Evolutionary conservation across 1,140 invertebrate species (phyloP).

Genomic region (Ips nitidus): DNA sequence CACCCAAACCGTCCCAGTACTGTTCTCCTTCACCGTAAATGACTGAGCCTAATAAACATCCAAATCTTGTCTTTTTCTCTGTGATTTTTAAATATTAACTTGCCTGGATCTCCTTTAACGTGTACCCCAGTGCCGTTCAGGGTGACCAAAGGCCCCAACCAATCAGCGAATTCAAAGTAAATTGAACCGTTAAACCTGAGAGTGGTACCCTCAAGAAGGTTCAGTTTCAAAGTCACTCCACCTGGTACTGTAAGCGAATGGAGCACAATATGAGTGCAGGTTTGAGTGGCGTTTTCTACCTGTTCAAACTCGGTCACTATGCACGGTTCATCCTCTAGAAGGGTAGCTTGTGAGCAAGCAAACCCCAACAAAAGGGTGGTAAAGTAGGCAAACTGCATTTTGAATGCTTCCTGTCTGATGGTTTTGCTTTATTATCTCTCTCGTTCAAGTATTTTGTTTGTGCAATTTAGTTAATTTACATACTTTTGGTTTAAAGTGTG

Average conservation of each 20-base stretch:
- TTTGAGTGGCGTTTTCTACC: conserved; percentile 8
- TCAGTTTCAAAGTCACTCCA: conserved; percentile 14
- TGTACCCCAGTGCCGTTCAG: conserved; percentile 12
- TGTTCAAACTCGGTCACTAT: conserved; percentile 4
- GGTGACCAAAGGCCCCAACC: conserved; percentile 15
- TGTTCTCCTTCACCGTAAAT: conserved; percentile 16
- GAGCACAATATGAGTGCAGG: conserved; percentile 11
- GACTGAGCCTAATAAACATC: conserved; percentile 1
- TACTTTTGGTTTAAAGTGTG: no score
- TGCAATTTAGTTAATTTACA: no score
- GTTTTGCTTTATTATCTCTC: no score
- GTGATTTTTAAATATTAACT: background rate
- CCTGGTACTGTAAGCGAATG: conserved; percentile 2
- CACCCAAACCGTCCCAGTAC: conserved; percentile 21
- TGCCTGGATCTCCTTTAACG: conserved; percentile 14
- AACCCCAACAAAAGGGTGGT: no score
- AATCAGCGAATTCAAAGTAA: conserved; percentile 10
- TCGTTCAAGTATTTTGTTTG: no score
- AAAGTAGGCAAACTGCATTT: no score
- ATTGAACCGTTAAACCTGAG: conserved; percentile 7
- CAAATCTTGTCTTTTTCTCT: background rate
- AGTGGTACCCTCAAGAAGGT: background rate
- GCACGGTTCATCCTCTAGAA: background rate
- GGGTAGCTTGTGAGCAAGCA: background rate
- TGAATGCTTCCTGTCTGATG: no score